These are phyloP conservation scores for Zaprionus gabonicus DNA, from an alignment of 1,140 invertebrate species.

Conservation along the genomic window DNA sequence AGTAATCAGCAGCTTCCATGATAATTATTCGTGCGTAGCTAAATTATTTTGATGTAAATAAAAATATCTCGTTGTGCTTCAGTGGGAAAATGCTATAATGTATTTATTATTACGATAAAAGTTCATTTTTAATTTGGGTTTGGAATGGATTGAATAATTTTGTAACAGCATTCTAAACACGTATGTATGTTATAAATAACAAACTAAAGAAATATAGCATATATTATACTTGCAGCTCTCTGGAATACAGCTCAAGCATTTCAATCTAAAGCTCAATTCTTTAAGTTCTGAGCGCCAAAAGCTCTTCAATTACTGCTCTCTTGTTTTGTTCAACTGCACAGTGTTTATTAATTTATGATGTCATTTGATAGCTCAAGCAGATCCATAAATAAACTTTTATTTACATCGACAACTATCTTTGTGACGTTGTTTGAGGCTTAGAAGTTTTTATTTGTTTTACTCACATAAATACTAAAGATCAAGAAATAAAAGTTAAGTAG, in stretches of 20 bases:
- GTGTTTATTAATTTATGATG: neutral
- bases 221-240: neutral
- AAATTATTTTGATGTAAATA: neutral
- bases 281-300: neutral
- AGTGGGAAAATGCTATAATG: neutral
- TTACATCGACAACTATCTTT: constrained; percentile 1
- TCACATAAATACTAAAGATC: neutral
- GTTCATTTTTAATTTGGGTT: neutral
- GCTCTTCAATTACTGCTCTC: constrained; percentile 6
- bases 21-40: neutral
- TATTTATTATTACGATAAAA: neutral
- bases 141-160: neutral
- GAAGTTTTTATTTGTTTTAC: neutral
- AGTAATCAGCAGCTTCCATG: neutral
- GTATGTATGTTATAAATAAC: no score
- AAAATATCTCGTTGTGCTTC: neutral
- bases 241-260: neutral
- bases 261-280: neutral
- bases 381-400: neutral
- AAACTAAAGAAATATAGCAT: neutral
- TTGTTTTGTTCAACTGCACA: neutral
- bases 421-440: no score
- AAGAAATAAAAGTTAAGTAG: neutral
- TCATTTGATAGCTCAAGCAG: neutral
- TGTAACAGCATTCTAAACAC: neutral